phyloP scores from a whole-genome alignment of 1,140 invertebrate genomes.

The Tribolium castaneum region DNA sequence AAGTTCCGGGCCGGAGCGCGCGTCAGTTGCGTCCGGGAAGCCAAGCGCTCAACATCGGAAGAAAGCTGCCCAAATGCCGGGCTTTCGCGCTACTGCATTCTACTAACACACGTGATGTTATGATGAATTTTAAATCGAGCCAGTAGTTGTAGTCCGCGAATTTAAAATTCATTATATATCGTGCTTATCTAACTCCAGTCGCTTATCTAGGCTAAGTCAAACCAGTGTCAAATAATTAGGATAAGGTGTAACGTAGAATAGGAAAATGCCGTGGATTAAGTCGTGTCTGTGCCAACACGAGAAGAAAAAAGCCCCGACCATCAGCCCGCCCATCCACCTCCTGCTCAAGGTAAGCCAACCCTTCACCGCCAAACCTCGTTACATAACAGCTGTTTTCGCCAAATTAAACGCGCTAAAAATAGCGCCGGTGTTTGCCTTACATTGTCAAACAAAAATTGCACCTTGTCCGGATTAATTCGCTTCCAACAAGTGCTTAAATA shows the following conservation, averaged over 20 bases:
- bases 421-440: background rate
- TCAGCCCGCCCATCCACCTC: constrained; percentile 64
- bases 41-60: constrained; percentile 51
- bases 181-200: constrained; percentile 23
- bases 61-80: constrained; percentile 38
- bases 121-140: constrained; percentile 37
- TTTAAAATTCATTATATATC: constrained; percentile 28
- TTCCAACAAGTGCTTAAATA: background rate
- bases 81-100: constrained; percentile 7
- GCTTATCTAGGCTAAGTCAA: constrained; percentile 19
- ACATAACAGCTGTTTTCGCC: background rate
- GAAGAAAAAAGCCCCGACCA: constrained; percentile 64
- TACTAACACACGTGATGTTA: constrained; percentile 37
- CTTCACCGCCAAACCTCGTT: background rate
- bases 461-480: too few species aligned
- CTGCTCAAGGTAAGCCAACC: constrained; percentile 61
- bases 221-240: background rate
- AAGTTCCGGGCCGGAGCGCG: constrained; percentile 51
- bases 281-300: constrained; percentile 65
- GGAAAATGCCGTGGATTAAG: constrained; percentile 64
- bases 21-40: constrained; percentile 58
- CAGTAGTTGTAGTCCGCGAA: background rate
- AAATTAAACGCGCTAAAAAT: background rate
- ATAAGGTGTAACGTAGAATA: constrained; percentile 24
- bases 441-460: too few species aligned